Conservation (phyloP, 2,888 invertebrate species). For the Lagria hirta region DNA sequence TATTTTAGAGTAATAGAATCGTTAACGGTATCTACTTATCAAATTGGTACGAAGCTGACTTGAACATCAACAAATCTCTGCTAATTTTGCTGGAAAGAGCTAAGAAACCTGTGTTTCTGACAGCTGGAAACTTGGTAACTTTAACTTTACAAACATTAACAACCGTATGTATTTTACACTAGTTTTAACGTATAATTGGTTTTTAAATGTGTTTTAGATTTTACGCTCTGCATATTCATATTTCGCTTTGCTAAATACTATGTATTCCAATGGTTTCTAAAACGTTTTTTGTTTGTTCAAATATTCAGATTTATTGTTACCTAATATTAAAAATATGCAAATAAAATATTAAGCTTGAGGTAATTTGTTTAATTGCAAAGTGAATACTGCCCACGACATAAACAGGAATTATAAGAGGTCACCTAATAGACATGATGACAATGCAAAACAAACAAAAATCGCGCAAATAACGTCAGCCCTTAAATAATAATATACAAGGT, state of each 20-base stretch:
- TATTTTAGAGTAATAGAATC: constrained; percentile 3
- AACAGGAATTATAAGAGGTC: too few relatives aligned
- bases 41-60: constrained; percentile 2
- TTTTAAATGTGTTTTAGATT: neutral
- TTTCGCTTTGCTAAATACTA: neutral
- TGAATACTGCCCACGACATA: too few relatives aligned
- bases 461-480: too few relatives aligned
- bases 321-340: too few relatives aligned
- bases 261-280: too few relatives aligned
- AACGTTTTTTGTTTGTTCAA: too few relatives aligned
- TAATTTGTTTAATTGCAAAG: too few relatives aligned
- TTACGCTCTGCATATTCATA: neutral
- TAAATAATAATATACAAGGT: too few relatives aligned
- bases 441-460: too few relatives aligned
- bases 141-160: neutral
- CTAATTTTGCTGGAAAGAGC: constrained; percentile 1
- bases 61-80: neutral
- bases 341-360: too few relatives aligned
- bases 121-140: constrained; percentile 1
- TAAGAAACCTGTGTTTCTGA: neutral
- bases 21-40: neutral
- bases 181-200: neutral
- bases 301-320: too few relatives aligned
- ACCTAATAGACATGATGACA: too few relatives aligned
- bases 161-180: neutral